Percentiles rank a stretch among this genome's conserved stretches.
Evolutionary conservation across 1,140 invertebrate species (phyloP).

Genomic region (Proales similis): DNA sequence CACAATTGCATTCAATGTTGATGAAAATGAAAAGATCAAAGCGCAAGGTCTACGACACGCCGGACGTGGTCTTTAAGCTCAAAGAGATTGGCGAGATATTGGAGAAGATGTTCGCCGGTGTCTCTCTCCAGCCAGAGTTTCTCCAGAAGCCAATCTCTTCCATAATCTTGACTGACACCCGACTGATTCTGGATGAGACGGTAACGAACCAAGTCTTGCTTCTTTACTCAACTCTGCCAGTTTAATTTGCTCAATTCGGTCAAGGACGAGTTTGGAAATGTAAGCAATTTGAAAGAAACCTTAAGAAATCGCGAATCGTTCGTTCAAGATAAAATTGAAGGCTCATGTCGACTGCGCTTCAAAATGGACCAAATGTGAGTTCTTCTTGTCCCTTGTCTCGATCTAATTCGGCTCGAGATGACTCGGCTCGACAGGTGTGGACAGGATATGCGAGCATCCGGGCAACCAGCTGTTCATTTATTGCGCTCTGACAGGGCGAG

Average conservation of each 20-base stretch:
- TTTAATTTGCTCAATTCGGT: neutral
- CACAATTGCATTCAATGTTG: neutral
- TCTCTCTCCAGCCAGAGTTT: neutral
- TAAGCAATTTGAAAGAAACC: too few species aligned
- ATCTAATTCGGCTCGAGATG: too few species aligned
- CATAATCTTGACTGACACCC: neutral
- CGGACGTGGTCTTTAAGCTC: neutral
- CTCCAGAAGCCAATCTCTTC: neutral
- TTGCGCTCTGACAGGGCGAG: constrained; percentile 5
- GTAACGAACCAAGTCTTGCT: neutral
- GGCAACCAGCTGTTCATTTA: constrained; percentile 10
- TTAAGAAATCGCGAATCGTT: neutral
- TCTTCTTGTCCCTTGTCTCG: too few species aligned
- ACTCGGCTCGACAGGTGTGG: neutral
- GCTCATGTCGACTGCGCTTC: neutral
- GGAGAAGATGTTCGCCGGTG: constrained; percentile 3
- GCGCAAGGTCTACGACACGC: neutral
- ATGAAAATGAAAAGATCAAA: neutral
- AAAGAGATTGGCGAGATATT: constrained; percentile 3
- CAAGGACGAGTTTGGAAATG: constrained; percentile 5
- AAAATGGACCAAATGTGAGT: too few species aligned
- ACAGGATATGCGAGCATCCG: neutral
- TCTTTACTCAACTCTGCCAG: neutral
- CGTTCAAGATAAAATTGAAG: neutral
- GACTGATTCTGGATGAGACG: neutral